Evolutionary conservation across 2,797 vertebrate species (phyloP).

Genomic region (Enteromius thamalakanensis): DNA sequence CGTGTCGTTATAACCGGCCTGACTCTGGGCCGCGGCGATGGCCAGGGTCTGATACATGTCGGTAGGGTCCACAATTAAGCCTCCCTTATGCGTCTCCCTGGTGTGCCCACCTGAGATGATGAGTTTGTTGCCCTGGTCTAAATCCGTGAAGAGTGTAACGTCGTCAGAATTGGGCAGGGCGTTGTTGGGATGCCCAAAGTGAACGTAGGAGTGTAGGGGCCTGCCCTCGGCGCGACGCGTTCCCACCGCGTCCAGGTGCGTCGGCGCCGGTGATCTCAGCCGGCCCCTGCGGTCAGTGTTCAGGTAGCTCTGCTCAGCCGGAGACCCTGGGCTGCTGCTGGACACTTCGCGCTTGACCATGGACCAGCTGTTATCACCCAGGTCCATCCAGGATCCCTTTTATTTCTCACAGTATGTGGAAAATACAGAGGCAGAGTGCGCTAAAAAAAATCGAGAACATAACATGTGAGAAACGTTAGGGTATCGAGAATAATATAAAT

Average conservation of each 20-base stretch:
- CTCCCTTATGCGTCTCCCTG: slow-evolving; percentile 79
- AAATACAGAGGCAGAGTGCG: slow-evolving; percentile 67
- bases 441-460: slow-evolving; percentile 57
- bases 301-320: slow-evolving; percentile 80
- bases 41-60: slow-evolving; percentile 98
- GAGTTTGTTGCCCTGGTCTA: slow-evolving; percentile 93
- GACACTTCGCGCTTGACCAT: slow-evolving; percentile 90
- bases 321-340: slow-evolving; percentile 82
- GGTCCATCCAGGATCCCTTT: slow-evolving; percentile 95
- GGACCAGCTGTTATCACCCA: slow-evolving; percentile 93
- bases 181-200: slow-evolving; percentile 84
- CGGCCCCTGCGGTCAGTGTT: slow-evolving; percentile 79
- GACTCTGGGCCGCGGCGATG: slow-evolving; percentile 89
- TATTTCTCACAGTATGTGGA: slow-evolving; percentile 72
- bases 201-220: slow-evolving; percentile 84
- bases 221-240: slow-evolving; percentile 80
- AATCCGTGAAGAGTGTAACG: slow-evolving; percentile 91
- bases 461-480: neutral
- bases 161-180: slow-evolving; percentile 85
- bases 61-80: slow-evolving; percentile 84
- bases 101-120: slow-evolving; percentile 83
- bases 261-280: slow-evolving; percentile 77
- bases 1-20: slow-evolving; percentile 85
- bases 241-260: slow-evolving; percentile 83
- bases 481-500: neutral